Percentiles rank a stretch among this genome's conserved stretches.
These are phyloP conservation scores for Nothobranchius kuhntae DNA, from an alignment of 2,113 vertebrate species.

Conservation along the genomic window DNA sequence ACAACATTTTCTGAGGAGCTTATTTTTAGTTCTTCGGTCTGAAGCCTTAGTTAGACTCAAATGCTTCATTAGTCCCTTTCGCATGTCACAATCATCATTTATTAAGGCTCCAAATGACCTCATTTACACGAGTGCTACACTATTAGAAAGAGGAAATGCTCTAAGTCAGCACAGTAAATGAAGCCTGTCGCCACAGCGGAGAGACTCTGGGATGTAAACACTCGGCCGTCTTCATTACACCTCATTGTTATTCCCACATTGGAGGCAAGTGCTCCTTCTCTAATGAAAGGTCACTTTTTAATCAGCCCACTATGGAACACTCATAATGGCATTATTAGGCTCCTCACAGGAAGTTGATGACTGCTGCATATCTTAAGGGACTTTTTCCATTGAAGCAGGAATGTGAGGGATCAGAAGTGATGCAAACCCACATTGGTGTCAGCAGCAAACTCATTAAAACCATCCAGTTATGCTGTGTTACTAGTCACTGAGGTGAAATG, in stretches of 20 bases:
- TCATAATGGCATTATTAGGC: constrained; percentile 21
- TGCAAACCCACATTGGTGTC: too few species aligned
- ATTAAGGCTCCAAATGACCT: not conserved
- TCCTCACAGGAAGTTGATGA: constrained; percentile 11
- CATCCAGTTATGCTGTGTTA: too few species aligned
- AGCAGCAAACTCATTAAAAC: too few species aligned
- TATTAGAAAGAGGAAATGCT: not conserved
- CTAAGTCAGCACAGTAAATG: not conserved
- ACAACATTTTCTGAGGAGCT: too few species aligned
- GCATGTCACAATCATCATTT: not conserved
- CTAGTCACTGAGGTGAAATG: constrained; percentile 18
- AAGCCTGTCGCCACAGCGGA: constrained; percentile 1
- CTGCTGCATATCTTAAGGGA: not conserved
- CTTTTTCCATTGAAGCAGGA: not conserved
- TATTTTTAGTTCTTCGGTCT: not conserved
- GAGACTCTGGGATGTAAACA: constrained; percentile 25
- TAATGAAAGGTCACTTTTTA: constrained; percentile 27
- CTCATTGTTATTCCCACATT: constrained; percentile 9
- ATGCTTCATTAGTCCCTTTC: not conserved
- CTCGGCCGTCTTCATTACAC: constrained; percentile 21
- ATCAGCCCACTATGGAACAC: constrained; percentile 14
- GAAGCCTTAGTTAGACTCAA: constrained; percentile 9
- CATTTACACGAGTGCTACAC: not conserved
- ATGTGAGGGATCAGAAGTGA: not conserved
- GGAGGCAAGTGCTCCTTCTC: not conserved